A percentile compares a stretch with the other conserved stretches of the same genome.
phyloP scores from a whole-genome alignment of 2,113 vertebrate species.

The Salvelinus sp. region DNA sequence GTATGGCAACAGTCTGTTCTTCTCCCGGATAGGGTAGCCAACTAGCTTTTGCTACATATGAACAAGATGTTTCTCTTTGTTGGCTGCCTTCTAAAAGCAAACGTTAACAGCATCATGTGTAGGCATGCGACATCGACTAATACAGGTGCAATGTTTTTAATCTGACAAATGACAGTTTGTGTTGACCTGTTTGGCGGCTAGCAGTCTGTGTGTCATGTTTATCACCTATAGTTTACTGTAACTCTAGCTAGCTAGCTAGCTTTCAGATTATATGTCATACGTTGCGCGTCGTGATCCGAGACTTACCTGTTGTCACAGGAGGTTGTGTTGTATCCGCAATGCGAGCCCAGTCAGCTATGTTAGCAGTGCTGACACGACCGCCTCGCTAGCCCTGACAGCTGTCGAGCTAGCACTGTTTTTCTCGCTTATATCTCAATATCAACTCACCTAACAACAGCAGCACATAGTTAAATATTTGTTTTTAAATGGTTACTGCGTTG shows the following conservation, averaged over 20 bases:
- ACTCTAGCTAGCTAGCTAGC: neutral
- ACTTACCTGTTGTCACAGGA: neutral
- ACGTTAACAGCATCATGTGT: no score
- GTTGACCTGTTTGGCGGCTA: no score
- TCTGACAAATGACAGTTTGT: no score
- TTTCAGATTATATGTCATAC: neutral
- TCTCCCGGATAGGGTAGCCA: neutral
- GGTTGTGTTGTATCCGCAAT: neutral
- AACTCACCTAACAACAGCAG: slow-evolving; percentile 20
- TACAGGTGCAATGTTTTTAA: no score
- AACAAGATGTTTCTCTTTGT: no score
- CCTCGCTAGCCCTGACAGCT: neutral
- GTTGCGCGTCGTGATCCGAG: neutral
- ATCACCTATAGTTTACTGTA: neutral
- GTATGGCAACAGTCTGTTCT: neutral
- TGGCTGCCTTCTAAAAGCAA: no score
- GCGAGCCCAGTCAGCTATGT: neutral
- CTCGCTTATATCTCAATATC: neutral
- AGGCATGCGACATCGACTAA: no score
- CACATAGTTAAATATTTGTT: neutral
- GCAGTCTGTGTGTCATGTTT: no score
- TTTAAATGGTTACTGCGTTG: neutral
- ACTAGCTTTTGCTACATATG: no score
- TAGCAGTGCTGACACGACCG: neutral
- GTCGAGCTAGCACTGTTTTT: neutral